Percentiles rank a stretch among this genome's conserved stretches.
phyloP scores from a whole-genome alignment of 2,797 vertebrate species.

The Phataginus tetradactyla region DNA sequence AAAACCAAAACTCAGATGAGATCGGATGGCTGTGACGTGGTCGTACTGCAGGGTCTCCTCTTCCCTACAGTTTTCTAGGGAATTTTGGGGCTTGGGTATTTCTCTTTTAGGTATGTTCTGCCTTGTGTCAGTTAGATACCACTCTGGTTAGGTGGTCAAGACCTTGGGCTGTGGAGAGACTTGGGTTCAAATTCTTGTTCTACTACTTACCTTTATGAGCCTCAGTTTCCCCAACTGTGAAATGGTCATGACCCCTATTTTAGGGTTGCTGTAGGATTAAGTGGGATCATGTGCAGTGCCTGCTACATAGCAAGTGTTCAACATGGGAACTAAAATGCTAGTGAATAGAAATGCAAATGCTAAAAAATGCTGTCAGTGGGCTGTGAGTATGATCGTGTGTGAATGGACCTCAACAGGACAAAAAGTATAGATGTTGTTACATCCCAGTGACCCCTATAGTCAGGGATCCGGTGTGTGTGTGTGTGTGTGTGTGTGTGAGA shows the following conservation, averaged over 20 bases:
- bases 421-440: not conserved
- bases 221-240: not conserved
- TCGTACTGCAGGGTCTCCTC: not conserved
- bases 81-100: not conserved
- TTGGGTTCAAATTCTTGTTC: not conserved
- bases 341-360: not conserved
- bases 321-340: not conserved
- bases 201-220: not conserved
- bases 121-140: not conserved
- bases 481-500: not conserved
- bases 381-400: not conserved
- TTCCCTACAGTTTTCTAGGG: not conserved
- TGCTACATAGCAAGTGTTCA: not conserved
- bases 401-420: not conserved
- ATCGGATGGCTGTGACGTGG: not conserved
- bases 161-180: not conserved
- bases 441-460: not conserved
- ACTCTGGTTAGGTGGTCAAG: not conserved
- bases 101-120: not conserved
- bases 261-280: not conserved
- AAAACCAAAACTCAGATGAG: not conserved
- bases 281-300: not conserved
- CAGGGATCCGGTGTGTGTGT: not conserved
- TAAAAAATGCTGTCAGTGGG: not conserved
- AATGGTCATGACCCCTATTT: not conserved